Evolutionary conservation across 2,888 invertebrate species (phyloP), one percentile per base, ranked within the genome.

Genomic region (Leucoma salicis): DNA sequence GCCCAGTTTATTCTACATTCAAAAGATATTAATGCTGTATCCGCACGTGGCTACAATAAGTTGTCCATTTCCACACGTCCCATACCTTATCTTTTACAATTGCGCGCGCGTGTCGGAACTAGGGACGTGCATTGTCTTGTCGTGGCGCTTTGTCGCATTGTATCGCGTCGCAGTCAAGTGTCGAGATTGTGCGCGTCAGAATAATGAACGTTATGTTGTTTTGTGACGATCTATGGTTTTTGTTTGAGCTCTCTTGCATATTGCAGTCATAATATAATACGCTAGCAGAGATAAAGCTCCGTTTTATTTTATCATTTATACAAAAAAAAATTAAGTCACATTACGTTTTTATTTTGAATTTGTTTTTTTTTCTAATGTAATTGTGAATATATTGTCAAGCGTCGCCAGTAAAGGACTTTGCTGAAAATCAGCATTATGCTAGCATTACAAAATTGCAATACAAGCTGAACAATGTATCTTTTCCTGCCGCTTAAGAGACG

Each of bases 91-190:
- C 70, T 63, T 10, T 18, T 29, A 28, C 40, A 52, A 57, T 52
- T 39, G 55, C 46, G 45, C 47, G 43, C 49, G 55, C 46, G 41
- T 50, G 64, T 42, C 61, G 57, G 56, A 48, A 51, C 59, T 45
- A 47, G 60, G 65, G 71, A 70, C 56, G 65, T 46, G 58, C 53
- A 60, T 71, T 72, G 72, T 73, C 57, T 66, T 46, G 59, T 54
- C 49, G 41, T 47, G 39, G 40, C 37, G 48, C 44, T 39, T 55
- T 59, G 57, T 60, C 51, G 52, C 46, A 39, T 44, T 32, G 32
- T 44, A 35, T 33, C 42, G 35, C 41, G n/a, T 15, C 31, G 58
- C 57, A 29, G 11, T 15, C 62, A 57, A 53, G 53, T 62, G 64
- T 52, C 62, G 58, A 70, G 71, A 72, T 72, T 72, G 66, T 57